Percentiles rank a stretch among this genome's conserved stretches.
These are phyloP conservation scores for Microlaimidae sp. DNA, from an alignment of 2,888 invertebrate species.

Conservation along the genomic window DNA sequence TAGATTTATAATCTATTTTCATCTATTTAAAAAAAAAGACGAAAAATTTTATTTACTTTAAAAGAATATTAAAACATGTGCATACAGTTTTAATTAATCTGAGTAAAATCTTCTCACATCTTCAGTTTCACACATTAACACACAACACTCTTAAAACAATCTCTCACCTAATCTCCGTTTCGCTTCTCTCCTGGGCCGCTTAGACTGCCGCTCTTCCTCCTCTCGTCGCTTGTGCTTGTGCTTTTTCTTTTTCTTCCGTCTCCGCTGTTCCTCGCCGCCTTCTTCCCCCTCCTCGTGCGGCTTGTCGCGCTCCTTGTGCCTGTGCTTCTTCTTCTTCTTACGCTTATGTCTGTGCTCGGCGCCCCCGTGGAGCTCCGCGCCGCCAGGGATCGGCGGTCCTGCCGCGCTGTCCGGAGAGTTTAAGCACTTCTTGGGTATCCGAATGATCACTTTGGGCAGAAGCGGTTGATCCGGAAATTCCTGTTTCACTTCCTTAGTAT, in stretches of 20 bases:
- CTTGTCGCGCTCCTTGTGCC: not conserved
- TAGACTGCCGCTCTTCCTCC: not conserved
- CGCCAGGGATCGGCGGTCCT: not conserved
- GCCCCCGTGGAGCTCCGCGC: not conserved
- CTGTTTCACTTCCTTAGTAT: no score
- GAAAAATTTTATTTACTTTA: no score
- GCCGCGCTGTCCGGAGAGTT: not conserved
- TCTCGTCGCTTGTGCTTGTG: not conserved
- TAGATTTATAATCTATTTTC: no score
- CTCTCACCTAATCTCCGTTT: no score
- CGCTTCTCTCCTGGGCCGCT: no score
- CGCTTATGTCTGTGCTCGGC: not conserved
- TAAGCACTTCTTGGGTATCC: slow-evolving; percentile 7
- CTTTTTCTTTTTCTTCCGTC: not conserved
- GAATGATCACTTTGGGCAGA: slow-evolving; percentile 8
- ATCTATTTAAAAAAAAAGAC: no score
- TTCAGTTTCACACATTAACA: no score
- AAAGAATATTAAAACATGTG: no score
- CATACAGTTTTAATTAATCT: no score
- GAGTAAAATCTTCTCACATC: no score
- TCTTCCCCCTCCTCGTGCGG: not conserved
- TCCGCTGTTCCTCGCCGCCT: not conserved
- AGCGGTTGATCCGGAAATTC: no score
- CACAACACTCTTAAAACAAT: no score
- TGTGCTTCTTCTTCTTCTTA: slow-evolving; percentile 4